Conservation (phyloP, 2,113 vertebrate genomes). For the Paramormyrops kingsleyae region DNA sequence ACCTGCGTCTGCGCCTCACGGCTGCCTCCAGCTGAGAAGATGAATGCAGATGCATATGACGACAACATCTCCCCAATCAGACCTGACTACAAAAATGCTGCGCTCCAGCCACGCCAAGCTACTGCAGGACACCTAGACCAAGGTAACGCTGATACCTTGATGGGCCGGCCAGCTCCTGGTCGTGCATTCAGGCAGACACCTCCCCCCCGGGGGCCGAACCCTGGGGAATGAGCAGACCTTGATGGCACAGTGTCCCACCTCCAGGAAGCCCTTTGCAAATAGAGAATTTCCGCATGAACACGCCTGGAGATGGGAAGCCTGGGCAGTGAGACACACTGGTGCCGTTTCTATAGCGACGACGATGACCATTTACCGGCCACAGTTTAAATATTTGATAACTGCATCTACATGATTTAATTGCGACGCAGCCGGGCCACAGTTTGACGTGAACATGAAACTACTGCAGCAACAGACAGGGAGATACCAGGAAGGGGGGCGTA, state of each 20-base stretch:
- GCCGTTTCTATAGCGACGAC: neutral
- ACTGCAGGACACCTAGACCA: neutral
- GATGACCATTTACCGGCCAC: neutral
- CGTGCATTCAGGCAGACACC: neutral
- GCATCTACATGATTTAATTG: neutral
- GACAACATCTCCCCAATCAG: neutral
- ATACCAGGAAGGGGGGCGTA: conserved; percentile 17
- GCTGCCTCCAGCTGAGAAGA: conserved; percentile 17
- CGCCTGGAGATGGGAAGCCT: conserved; percentile 21
- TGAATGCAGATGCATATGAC: neutral
- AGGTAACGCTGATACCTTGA: neutral
- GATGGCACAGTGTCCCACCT: neutral
- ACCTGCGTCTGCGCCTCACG: conserved; percentile 2
- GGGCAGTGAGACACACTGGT: neutral
- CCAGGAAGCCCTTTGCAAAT: neutral
- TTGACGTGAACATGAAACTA: neutral
- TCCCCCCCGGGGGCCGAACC: neutral
- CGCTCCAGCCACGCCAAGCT: neutral
- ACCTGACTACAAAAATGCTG: neutral
- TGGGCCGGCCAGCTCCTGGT: neutral
- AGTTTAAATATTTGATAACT: neutral
- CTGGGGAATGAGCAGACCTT: neutral
- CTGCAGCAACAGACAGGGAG: neutral
- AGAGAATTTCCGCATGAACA: neutral
- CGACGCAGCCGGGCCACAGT: neutral